Conservation (phyloP, 2,888 invertebrate genomes). For the Anthrax anthrax region DNA sequence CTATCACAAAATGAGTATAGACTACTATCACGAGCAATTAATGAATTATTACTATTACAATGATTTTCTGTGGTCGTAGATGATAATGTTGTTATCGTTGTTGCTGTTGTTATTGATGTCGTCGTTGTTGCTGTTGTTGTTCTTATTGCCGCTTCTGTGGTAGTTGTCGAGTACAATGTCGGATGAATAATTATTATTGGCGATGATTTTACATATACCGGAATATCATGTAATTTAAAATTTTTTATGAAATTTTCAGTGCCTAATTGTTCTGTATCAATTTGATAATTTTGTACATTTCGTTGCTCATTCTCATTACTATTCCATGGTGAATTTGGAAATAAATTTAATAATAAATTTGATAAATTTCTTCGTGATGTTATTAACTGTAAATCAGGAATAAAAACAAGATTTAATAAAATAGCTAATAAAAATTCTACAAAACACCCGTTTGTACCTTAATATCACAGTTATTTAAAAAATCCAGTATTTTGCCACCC, state of each 20-base stretch:
- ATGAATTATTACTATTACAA: background rate
- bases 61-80: background rate
- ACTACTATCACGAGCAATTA: background rate
- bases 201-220: background rate
- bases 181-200: background rate
- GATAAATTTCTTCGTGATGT: conserved; percentile 26
- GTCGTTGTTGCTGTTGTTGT: background rate
- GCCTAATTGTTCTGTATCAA: background rate
- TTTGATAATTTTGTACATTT: background rate
- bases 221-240: background rate
- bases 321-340: conserved; percentile 31
- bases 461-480: conserved; percentile 25
- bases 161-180: no score
- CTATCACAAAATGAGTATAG: background rate
- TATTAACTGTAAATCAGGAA: conserved; percentile 22
- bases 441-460: conserved; percentile 18
- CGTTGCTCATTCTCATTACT: conserved; percentile 1
- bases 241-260: background rate
- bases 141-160: no score
- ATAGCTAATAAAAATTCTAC: background rate
- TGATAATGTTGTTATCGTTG: background rate
- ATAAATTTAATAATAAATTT: conserved; percentile 29
- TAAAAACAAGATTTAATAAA: background rate
- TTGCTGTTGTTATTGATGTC: background rate
- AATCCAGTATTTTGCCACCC: conserved; percentile 27